These are phyloP conservation scores for Centropus bengalensis DNA, from an alignment of 2,113 vertebrate genomes.

Conservation along the genomic window DNA sequence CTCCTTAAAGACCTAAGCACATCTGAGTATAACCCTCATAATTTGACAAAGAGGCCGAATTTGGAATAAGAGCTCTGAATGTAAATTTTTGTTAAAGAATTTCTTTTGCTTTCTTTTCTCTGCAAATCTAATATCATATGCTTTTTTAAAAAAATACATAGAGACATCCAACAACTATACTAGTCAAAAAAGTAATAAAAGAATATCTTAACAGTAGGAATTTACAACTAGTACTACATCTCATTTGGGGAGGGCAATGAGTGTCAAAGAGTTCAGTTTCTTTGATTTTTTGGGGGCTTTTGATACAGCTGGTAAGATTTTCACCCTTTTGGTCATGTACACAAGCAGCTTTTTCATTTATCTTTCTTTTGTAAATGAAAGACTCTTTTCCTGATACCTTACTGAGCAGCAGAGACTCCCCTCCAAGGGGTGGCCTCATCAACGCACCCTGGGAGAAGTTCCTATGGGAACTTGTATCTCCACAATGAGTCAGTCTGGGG, in stretches of 20 bases:
- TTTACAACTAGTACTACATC: background rate
- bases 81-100: background rate
- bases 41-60: background rate
- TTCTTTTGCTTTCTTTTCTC: background rate
- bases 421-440: accelerated
- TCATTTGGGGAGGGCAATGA: background rate
- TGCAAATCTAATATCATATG: background rate
- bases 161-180: background rate
- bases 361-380: background rate
- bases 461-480: accelerated
- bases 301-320: background rate
- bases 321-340: background rate
- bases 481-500: background rate
- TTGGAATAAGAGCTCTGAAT: background rate
- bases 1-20: background rate
- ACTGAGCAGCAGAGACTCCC: background rate
- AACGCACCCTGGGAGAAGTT: background rate
- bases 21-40: background rate
- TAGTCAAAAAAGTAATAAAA: background rate
- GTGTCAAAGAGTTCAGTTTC: background rate
- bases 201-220: background rate
- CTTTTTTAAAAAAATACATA: background rate
- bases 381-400: background rate
- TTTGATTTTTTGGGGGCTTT: background rate
- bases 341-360: background rate